Base-by-base conservation (phyloP, 1,140 invertebrate genomes). In the roundworm (Caenorhabditis elegans) region DNA sequence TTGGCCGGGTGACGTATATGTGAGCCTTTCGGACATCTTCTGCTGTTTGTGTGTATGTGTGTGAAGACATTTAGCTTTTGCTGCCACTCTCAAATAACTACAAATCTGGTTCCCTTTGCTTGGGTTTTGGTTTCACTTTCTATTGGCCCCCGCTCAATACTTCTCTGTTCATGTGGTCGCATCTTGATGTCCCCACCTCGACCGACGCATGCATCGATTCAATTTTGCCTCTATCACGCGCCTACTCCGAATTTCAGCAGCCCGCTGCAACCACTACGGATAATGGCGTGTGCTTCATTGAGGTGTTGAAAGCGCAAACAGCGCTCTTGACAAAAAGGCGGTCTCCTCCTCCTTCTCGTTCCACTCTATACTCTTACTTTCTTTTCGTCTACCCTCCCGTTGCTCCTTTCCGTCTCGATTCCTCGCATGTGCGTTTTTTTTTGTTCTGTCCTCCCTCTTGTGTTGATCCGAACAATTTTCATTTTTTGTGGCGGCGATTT, bases 251-350 rank as follows among this genome's bases (percentile, higher is more conserved):
- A 39, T 43, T 70, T 70, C 60, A 70, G 60, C 19, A 39, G 34
- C 34, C 39, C 60, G 60, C n/a, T n/a, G n/a, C 60, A 70, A 43
- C 60, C 60, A 70, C 39, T 43, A 15, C 39, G 19, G 60, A 70
- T 70, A 70, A 70, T 70, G 34, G n/a, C 60, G 28, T 70, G 60
- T 70, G 60, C 60, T 70, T 70, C 60, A 70, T 70, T 39, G 60
- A 70, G 60, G 60, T 70, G 60, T 70, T 70, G 60, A 70, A 70
- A 70, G 60, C 60, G 60, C 60, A 70, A 70, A 70, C n/a, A 70
- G 34, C 60, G 60, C 60, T 70, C 60, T 70, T 70, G 60, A 70
- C 60, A 39, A 70, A 39, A 70, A 70, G 76, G 76, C 48, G 43
- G 46, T 77, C 76, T 31, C 24, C 43, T 48, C 46, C 70, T 77